These are phyloP conservation scores for Notospermus geniculatus DNA, from an alignment of 1,140 invertebrate species.

Conservation along the genomic window DNA sequence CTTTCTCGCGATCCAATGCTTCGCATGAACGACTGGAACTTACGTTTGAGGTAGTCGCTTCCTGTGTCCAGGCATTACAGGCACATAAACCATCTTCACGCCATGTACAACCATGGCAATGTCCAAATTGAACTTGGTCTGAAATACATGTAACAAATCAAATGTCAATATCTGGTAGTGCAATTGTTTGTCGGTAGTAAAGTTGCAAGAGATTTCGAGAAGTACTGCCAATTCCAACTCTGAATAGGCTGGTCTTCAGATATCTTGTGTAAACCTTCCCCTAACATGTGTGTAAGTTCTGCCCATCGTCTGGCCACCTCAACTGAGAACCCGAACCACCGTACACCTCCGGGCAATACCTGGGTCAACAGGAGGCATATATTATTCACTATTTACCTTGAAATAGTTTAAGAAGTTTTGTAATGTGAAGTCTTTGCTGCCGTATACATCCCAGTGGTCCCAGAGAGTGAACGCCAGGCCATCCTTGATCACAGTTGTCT, in stretches of 20 bases:
- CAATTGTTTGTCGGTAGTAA: too few species aligned
- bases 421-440: conserved; percentile 45
- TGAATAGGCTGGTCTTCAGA: not conserved
- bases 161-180: not conserved
- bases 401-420: conserved; percentile 49
- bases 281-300: too few species aligned
- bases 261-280: too few species aligned
- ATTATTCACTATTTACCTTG: conserved; percentile 36
- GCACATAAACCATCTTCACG: conserved; percentile 52
- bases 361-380: too few species aligned
- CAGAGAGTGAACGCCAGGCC: conserved; percentile 49
- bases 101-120: conserved; percentile 47
- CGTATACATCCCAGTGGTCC: conserved; percentile 54
- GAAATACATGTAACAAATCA: conserved; percentile 14
- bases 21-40: too few species aligned
- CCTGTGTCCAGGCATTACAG: conserved; percentile 49
- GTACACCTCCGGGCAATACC: too few species aligned
- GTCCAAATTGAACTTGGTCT: conserved; percentile 44
- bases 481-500: conserved; percentile 32
- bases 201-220: too few species aligned
- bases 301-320: too few species aligned
- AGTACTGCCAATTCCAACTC: too few species aligned
- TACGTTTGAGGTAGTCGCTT: conserved; percentile 51
- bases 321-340: too few species aligned
- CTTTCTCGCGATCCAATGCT: not conserved